Percentiles rank a stretch among this genome's conserved stretches.
phyloP scores from a whole-genome alignment of 2,797 vertebrate species.

The Sebastes steindachneri region DNA sequence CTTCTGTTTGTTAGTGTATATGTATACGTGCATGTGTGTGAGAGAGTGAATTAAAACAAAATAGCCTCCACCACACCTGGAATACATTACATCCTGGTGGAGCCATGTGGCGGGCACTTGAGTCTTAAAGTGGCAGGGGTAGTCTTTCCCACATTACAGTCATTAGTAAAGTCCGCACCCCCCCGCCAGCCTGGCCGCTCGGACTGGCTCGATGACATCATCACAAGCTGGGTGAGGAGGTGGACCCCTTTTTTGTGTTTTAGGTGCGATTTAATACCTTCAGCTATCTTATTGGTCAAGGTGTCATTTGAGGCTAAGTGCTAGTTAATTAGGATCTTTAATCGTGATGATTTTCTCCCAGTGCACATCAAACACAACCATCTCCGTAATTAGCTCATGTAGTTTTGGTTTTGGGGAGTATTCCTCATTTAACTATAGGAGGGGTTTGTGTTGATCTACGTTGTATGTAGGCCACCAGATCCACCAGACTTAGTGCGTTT shows the following conservation, averaged over 20 bases:
- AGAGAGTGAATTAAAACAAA: neutral
- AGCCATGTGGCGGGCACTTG: conserved; percentile 64
- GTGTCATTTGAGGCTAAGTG: neutral
- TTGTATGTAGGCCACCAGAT: conserved; percentile 19
- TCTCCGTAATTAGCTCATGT: neutral
- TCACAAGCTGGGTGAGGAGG: neutral
- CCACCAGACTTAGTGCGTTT: conserved; percentile 2
- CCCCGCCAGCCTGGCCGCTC: conserved; percentile 12
- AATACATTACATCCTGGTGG: conserved; percentile 66
- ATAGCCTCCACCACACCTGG: conserved; percentile 59
- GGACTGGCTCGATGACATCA: conserved; percentile 59
- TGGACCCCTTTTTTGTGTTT: conserved; percentile 7
- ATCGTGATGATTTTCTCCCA: neutral
- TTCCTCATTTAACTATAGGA: conserved; percentile 25
- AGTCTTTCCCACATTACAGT: conserved; percentile 65
- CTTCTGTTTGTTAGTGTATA: neutral
- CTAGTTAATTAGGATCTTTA: neutral
- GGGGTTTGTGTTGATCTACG: conserved; percentile 8
- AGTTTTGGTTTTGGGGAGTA: conserved; percentile 27
- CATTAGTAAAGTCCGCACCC: conserved; percentile 55
- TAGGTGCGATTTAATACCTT: neutral
- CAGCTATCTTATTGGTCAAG: neutral
- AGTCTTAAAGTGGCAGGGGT: conserved; percentile 68
- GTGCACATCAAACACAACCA: neutral
- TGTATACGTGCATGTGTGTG: neutral